Evolutionary conservation across 2,888 invertebrate genomes (phyloP).

Genomic region (Elegia similella): DNA sequence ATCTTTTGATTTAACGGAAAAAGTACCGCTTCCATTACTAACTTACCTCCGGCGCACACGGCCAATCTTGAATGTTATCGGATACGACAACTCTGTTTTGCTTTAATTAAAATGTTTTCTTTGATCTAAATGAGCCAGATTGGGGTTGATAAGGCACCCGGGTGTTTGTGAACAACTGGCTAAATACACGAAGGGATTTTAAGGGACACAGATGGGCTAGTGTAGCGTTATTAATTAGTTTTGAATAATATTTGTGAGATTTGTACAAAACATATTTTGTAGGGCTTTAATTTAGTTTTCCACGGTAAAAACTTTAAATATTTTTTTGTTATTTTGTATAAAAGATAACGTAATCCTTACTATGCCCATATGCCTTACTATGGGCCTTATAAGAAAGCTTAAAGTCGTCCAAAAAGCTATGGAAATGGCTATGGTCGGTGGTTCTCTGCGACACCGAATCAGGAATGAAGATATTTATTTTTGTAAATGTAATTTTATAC

Average conservation of each 20-base stretch:
- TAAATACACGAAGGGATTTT: conserved; percentile 9
- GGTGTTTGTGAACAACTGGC: conserved; percentile 1
- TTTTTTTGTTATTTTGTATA: too few relatives aligned
- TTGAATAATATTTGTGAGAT: not conserved
- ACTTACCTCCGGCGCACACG: not conserved
- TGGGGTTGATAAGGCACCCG: conserved; percentile 6
- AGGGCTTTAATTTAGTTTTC: too few relatives aligned
- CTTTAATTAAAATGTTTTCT: conserved; percentile 31
- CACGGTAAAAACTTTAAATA: too few relatives aligned
- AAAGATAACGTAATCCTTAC: too few relatives aligned
- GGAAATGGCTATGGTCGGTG: too few relatives aligned
- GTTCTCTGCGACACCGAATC: too few relatives aligned
- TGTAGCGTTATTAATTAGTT: not conserved
- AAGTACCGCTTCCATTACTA: not conserved
- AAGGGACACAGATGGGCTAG: not conserved
- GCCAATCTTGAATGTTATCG: conserved; percentile 11
- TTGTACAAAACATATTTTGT: not conserved
- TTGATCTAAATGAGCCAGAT: conserved; percentile 22
- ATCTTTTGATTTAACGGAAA: not conserved
- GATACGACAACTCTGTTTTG: conserved; percentile 19
- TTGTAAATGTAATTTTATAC: too few relatives aligned
- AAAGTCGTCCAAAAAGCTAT: too few relatives aligned
- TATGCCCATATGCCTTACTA: too few relatives aligned
- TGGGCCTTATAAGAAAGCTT: too few relatives aligned
- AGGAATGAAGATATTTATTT: too few relatives aligned